Conservation (phyloP, 1,140 invertebrate species). For the Lerema accius region DNA sequence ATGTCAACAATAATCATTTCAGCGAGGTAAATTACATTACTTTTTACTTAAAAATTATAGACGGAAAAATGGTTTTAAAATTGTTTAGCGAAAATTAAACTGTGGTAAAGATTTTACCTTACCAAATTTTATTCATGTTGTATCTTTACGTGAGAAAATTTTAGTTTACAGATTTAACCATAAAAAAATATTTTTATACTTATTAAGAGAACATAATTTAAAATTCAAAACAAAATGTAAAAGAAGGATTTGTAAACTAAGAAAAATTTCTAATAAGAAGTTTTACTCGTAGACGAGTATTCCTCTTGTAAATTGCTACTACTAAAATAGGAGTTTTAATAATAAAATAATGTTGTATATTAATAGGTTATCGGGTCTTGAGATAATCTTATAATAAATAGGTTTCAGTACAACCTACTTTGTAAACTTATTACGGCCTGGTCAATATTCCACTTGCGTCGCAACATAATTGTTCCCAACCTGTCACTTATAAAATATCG, state of each 20-base stretch:
- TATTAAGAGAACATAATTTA: too few relatives aligned
- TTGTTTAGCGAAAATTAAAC: too few relatives aligned
- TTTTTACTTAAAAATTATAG: not conserved
- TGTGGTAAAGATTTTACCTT: too few relatives aligned
- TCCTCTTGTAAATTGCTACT: not conserved
- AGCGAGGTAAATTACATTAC: slow-evolving; percentile 66
- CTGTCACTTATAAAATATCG: slow-evolving; percentile 44
- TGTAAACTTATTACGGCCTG: slow-evolving; percentile 21
- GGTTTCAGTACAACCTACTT: slow-evolving; percentile 13
- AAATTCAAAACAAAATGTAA: too few relatives aligned
- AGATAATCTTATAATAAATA: slow-evolving; percentile 26
- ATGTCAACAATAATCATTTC: slow-evolving; percentile 74
- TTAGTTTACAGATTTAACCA: too few relatives aligned
- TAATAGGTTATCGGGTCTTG: not conserved
- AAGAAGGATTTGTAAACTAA: too few relatives aligned
- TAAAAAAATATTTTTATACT: too few relatives aligned
- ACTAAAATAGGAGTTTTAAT: slow-evolving; percentile 2
- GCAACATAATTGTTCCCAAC: slow-evolving; percentile 23
- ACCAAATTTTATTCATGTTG: too few relatives aligned
- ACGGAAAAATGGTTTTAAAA: not conserved
- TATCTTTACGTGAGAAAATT: too few relatives aligned
- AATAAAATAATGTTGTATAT: not conserved
- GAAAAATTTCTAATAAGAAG: too few relatives aligned
- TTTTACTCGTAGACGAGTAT: too few relatives aligned
- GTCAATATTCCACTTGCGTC: slow-evolving; percentile 26